phyloP scores from a whole-genome alignment of 2,113 vertebrate genomes.

The Sardina pilchardus region DNA sequence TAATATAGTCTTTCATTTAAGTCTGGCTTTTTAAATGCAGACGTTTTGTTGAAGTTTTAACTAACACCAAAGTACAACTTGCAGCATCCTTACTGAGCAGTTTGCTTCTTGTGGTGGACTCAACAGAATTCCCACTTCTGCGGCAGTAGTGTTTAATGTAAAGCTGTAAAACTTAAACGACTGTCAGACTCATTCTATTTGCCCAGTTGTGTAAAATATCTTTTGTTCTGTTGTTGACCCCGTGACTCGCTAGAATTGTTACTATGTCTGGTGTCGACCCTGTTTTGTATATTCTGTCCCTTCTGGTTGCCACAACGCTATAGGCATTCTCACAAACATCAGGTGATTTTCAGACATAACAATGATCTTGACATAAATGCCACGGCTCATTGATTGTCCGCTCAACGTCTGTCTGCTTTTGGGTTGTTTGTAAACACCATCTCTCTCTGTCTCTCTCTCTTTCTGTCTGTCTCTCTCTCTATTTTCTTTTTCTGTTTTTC shows the following conservation, averaged over 20 bases:
- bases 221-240: not conserved
- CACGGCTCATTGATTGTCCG: conserved; percentile 23
- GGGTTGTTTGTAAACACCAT: conserved; percentile 31
- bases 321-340: conserved; percentile 39
- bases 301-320: conserved; percentile 7
- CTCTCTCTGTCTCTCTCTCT: not conserved
- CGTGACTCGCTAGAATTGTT: conserved; percentile 19
- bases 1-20: not conserved
- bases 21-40: not conserved
- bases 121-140: not conserved
- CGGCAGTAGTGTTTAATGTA: not conserved
- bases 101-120: not conserved
- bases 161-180: not conserved
- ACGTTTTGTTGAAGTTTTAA: not conserved
- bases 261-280: not conserved
- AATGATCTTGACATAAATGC: conserved; percentile 42
- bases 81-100: not conserved
- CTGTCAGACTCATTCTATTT: not conserved
- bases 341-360: conserved; percentile 43
- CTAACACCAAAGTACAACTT: not conserved
- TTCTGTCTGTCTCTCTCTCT: not conserved
- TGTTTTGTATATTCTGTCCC: conserved; percentile 6
- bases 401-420: conserved; percentile 10
- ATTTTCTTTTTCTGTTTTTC: conserved; percentile 27
- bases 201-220: not conserved